phyloP scores from a whole-genome alignment of 2,888 invertebrate species.

The Arctia plantaginis region DNA sequence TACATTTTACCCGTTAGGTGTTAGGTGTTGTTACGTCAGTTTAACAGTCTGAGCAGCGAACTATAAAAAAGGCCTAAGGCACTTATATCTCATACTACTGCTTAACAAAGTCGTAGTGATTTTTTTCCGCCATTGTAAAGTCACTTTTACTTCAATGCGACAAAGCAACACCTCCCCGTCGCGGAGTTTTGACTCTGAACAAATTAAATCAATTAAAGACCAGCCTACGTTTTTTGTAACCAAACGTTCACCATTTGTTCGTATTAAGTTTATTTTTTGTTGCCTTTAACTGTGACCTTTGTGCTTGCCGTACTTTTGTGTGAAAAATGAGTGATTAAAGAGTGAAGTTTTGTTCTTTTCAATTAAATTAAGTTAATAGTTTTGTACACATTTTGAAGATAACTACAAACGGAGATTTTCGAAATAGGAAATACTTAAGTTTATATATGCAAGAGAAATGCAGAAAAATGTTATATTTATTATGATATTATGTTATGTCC shows the following conservation, averaged over 20 bases:
- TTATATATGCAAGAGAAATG: too few relatives aligned
- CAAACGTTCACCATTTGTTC: constrained; percentile 77
- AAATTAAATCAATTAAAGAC: constrained; percentile 84
- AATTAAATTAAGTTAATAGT: too few relatives aligned
- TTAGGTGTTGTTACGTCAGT: too few relatives aligned
- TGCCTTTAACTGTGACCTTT: constrained; percentile 52
- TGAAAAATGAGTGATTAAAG: constrained; percentile 32
- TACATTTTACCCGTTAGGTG: too few relatives aligned
- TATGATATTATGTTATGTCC: too few relatives aligned
- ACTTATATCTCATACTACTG: background rate
- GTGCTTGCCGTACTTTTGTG: constrained; percentile 32
- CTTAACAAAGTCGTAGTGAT: background rate
- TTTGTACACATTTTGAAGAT: too few relatives aligned
- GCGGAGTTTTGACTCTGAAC: constrained; percentile 77
- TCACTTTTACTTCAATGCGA: constrained; percentile 38
- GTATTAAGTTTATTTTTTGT: constrained; percentile 72
- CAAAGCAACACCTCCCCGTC: constrained; percentile 61
- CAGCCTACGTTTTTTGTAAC: constrained; percentile 69
- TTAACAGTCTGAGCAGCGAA: too few relatives aligned
- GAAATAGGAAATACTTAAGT: too few relatives aligned
- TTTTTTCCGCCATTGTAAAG: background rate
- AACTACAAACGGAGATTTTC: too few relatives aligned
- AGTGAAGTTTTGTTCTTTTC: background rate
- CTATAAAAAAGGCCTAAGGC: background rate
- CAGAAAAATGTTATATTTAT: too few relatives aligned